Evolutionary conservation across 1,140 invertebrate species (phyloP), one percentile per base, ranked within the genome.

Genomic region (Agrypnia vestita): DNA sequence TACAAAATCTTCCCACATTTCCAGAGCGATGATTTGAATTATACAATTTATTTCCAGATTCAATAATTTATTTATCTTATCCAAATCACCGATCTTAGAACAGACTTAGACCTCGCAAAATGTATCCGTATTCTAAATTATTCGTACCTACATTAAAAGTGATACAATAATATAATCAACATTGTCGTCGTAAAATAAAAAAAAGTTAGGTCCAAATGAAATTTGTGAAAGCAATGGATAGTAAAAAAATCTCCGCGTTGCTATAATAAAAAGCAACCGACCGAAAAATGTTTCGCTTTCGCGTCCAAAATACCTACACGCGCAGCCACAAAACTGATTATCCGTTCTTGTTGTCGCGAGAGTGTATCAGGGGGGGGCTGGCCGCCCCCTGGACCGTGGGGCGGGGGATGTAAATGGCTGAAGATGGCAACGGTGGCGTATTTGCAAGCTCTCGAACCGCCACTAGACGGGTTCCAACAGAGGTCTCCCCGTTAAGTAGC

Each of bases 321-420:
- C 25, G 25, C 59, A 62, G 25, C 59, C 59, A 21, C 59, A 62
- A 62, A 62, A 62, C 59, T 62, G 59, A 62, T 62, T 62, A 62
- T 62, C 21, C 59, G 10, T 35, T 21, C 59, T 62, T 43, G 59
- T 62, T 62, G 19, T 35, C 59, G 59, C 25, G 19, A 35, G 59
- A 62, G 59, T 62, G 59, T 62, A 62, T 25, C 59, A 7, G 59
- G 59, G 17, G 59, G 21, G 59, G 21, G 21, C 9, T 19, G 0
- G 19, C 4, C 15, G 7, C 7, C 53, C 53, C 53, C n/a, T 56
- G 53, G 19, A 56, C 15, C 53, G 53, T 56, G 59, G 59, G 25
- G 59, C 59, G 21, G 59, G 59, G 59, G 19, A 35, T 21, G 59
- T 62, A 62, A 62, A 35, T 62, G 25, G 19, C 59, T 62, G 59